Evolutionary conservation across 2,888 invertebrate species (phyloP), one percentile per base, ranked within the genome.

Genomic region (Meiosimyza decipiens): DNA sequence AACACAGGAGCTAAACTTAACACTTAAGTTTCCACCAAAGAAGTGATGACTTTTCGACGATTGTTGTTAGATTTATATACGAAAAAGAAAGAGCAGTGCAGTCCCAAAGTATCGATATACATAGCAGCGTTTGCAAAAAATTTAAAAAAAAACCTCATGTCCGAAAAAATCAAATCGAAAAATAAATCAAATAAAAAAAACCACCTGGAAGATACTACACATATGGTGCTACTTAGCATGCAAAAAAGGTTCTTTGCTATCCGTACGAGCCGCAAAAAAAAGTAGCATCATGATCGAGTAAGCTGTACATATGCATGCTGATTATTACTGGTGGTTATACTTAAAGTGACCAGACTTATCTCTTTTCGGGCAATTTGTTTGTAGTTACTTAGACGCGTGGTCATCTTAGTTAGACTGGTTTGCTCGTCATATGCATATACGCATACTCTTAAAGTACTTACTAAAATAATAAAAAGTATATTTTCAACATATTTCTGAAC

Each of bases 11-110:
- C 87, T 86, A 87, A 86, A 86, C 86, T 86, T 86, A 80, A 81
- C 84, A 81, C 82, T 83, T 80, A 86, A 87, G 86, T 86, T 86
- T 86, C 87, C 86, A 86, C 86, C 86, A 83, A 84, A 83, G 84
- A 84, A 86, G 82, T 86, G 87, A 86, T 87, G 82, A 80, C 83
- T 82, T 80, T 67, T 72, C 79, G 80, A 73, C 75, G 82, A 77
- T 80, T 77, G 80, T 80, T 82, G 83, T 86, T 86, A 86, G 86
- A 86, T 85, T 86, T 86, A 85, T 86, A 86, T 86, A 86, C 83
- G 80, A 81, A 80, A 77, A 73, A 75, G 73, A 72, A 71, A 16
- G 71, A 28, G 59, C 72, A 66, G 72, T 28, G 68, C 77, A 80
- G 72, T 77, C 78, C 77, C 82, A 79, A 75, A 71, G 52, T 73